phyloP scores from a whole-genome alignment of 2,113 vertebrate genomes.

The Hippocampus barbouri region DNA sequence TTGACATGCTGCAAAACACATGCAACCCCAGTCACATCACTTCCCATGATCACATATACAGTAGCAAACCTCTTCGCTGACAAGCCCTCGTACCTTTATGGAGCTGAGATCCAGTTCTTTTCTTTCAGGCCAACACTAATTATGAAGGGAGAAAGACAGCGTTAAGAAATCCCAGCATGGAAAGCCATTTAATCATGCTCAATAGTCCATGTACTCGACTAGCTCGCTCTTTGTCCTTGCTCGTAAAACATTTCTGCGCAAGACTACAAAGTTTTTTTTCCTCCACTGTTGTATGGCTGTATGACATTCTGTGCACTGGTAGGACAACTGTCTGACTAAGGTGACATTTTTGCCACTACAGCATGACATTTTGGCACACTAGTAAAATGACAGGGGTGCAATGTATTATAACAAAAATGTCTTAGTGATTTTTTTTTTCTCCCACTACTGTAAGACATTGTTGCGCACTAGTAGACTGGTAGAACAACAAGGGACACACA shows the following conservation, averaged over 20 bases:
- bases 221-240: background rate
- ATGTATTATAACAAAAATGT: too few species aligned
- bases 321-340: too few species aligned
- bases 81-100: constrained; percentile 79
- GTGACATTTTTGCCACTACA: too few species aligned
- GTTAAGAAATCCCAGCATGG: constrained; percentile 31
- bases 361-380: too few species aligned
- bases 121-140: constrained; percentile 76
- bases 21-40: constrained; percentile 14
- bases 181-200: background rate
- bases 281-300: too few species aligned
- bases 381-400: too few species aligned
- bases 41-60: constrained; percentile 8
- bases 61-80: constrained; percentile 9
- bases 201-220: background rate
- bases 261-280: too few species aligned
- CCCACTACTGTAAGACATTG: too few species aligned
- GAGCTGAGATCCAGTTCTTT: constrained; percentile 69
- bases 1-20: constrained; percentile 65
- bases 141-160: constrained; percentile 45
- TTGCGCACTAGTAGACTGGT: too few species aligned
- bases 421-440: too few species aligned
- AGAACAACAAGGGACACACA: too few species aligned
- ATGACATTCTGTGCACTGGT: too few species aligned
- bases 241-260: background rate